Percentiles rank a stretch among this genome's conserved stretches.
phyloP scores from a whole-genome alignment of 35 echinoderm and acorn worm genomes.

The Heliocidaris tuberculata region DNA sequence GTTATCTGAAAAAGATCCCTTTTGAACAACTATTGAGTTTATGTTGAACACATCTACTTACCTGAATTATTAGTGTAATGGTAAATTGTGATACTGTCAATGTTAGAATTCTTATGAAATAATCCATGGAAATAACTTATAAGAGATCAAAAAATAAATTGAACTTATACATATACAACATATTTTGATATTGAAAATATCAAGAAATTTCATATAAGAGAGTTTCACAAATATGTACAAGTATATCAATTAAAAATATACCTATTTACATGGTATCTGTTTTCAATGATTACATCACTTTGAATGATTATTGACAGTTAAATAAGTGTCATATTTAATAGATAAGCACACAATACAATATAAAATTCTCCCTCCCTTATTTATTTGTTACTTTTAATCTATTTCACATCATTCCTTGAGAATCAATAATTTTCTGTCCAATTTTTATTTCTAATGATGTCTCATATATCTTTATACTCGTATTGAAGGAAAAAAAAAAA shows the following conservation, averaged over 20 bases:
- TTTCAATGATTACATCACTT: background rate
- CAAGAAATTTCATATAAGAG: background rate
- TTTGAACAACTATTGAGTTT: too few species aligned
- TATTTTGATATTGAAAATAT: background rate
- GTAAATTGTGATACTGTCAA: too few species aligned
- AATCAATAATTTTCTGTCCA: background rate
- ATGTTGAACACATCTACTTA: too few species aligned
- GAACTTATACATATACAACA: background rate
- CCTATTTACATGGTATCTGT: background rate
- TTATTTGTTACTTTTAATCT: background rate
- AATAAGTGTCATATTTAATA: background rate
- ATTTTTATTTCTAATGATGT: too few species aligned
- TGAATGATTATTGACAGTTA: background rate
- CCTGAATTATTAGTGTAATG: too few species aligned
- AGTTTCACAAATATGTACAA: background rate
- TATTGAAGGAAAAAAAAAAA: too few species aligned
- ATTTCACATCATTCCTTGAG: background rate
- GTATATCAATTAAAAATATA: background rate
- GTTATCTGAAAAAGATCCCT: too few species aligned
- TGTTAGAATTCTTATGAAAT: too few species aligned
- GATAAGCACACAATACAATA: background rate
- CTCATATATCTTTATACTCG: too few species aligned
- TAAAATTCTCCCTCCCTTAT: background rate
- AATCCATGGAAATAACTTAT: too few species aligned
- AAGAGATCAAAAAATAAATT: background rate